Base-by-base conservation (phyloP, 2,797 vertebrate species). In the Ambastaia sidthimunki region DNA sequence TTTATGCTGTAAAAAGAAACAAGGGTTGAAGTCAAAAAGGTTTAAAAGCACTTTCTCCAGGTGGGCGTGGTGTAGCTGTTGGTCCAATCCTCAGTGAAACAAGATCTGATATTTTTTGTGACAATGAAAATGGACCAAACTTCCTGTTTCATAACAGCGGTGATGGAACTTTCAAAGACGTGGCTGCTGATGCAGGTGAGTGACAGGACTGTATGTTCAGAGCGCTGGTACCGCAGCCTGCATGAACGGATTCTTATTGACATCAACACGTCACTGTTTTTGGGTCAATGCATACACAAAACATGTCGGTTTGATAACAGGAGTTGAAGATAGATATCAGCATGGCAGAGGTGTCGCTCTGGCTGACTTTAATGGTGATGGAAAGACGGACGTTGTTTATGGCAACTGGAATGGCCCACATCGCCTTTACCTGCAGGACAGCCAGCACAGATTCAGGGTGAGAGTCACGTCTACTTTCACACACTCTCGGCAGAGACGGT, bases 391-490 rank as follows among this genome's bases (percentile, higher is more conserved):
- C 84, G 95, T 99, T 0, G 95, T 98, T 68, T 98, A 99, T 0
- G 97, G 97, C 62, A 99, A 99, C 91, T 99, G 97, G 97, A 98
- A 97, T 0, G 97, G 97, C 19, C 96, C 95, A 0, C 96, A 98
- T 86, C 94, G 96, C 83, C 96, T 99, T 23, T 97, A 92, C 80
- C 91, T 99, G 88, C 97, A 98, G 91, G 93, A 86, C 4, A 90
- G 85, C 0, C 89, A 94, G 2, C 81, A 92, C 74, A 94, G 87
- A 15, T 98, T 98, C 83, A 91, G 91, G 93, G 97, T 97, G 89
- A 93, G 93, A 44, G 19, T 57, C n/a, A 15, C 21, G 13, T 13
- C 12, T 10, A n/a, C 23, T 21, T 11, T 15, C 23, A 15, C n/a
- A n/a, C n/a, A n/a, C n/a, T n/a, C n/a, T n/a, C n/a, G n/a, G n/a